A percentile compares a stretch with the other conserved stretches of the same genome.
Evolutionary conservation across 2,113 vertebrate species (phyloP).

Genomic region (Apistogramma diplotaenia): DNA sequence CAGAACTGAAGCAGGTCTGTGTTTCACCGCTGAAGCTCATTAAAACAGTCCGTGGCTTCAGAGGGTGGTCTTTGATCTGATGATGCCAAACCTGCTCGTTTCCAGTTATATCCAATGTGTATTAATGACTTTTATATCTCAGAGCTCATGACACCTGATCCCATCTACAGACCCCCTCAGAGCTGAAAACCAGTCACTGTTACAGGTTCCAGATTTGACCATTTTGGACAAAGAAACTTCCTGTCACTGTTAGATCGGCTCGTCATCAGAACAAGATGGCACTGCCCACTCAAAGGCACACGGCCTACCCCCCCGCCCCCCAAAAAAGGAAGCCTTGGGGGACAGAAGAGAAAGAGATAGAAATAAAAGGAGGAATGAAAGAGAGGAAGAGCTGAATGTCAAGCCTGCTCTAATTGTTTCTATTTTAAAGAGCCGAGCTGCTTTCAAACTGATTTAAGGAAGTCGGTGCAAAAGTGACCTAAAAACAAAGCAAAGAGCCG

Average conservation of each 20-base stretch:
- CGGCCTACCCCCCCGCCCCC: background rate
- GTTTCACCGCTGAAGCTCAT: background rate
- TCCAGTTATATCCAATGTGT: background rate
- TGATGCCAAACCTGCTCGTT: background rate
- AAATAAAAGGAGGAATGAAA: background rate
- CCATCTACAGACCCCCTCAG: rapidly evolving
- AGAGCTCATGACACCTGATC: rapidly evolving
- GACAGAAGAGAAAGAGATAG: background rate
- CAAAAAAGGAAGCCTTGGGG: background rate
- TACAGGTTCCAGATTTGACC: background rate
- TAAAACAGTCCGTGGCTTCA: background rate
- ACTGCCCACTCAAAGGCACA: background rate
- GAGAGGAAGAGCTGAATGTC: constrained; percentile 37
- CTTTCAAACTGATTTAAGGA: constrained; percentile 52
- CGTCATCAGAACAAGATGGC: background rate
- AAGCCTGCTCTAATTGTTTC: constrained; percentile 51
- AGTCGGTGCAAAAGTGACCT: constrained; percentile 50
- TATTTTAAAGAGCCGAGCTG: constrained; percentile 48
- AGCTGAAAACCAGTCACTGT: background rate
- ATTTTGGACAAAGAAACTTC: too few relatives aligned
- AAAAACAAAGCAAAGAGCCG: constrained; percentile 48
- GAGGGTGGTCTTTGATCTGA: background rate
- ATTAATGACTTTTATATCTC: background rate
- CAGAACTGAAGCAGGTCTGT: background rate
- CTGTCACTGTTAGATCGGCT: background rate